Percentiles rank a stretch among this genome's conserved stretches.
phyloP scores from a whole-genome alignment of 2,113 vertebrate genomes.

The Pollimyrus isidori region DNA sequence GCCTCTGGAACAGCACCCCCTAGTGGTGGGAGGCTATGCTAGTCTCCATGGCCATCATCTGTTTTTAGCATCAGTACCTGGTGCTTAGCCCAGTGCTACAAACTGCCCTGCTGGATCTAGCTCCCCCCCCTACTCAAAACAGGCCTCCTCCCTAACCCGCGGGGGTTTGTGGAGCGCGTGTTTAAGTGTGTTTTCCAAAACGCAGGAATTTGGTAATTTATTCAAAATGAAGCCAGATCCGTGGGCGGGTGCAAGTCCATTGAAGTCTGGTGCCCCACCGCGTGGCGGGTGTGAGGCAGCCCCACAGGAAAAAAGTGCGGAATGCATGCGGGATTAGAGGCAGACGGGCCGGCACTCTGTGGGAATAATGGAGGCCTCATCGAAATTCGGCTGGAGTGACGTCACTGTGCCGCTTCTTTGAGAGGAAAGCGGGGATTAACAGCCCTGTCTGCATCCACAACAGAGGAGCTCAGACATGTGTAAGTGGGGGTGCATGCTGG shows the following conservation, averaged over 20 bases:
- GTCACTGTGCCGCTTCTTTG: constrained; percentile 58
- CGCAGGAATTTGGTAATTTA: constrained; percentile 46
- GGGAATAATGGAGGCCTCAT: constrained; percentile 44
- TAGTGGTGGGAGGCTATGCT: background rate
- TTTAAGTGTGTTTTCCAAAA: constrained; percentile 44
- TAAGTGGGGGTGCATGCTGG: constrained; percentile 54
- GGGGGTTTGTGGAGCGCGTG: constrained; percentile 39
- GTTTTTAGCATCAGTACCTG: background rate
- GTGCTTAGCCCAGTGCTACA: background rate
- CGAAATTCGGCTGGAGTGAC: constrained; percentile 66
- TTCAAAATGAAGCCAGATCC: constrained; percentile 57
- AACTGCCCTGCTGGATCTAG: background rate
- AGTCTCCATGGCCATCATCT: background rate
- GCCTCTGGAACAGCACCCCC: background rate
- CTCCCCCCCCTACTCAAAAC: background rate
- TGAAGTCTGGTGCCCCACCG: constrained; percentile 34
- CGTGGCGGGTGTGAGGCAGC: constrained; percentile 18
- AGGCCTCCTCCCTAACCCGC: constrained; percentile 2
- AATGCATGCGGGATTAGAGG: constrained; percentile 26
- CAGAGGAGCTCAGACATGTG: constrained; percentile 59
- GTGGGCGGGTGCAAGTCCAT: constrained; percentile 29
- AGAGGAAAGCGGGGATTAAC: constrained; percentile 58
- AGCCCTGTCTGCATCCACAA: constrained; percentile 55
- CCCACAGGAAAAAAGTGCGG: constrained; percentile 16
- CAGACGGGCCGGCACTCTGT: constrained; percentile 22